These are phyloP conservation scores for Brachypterus glaber DNA, from an alignment of 2,888 invertebrate genomes.

Conservation along the genomic window DNA sequence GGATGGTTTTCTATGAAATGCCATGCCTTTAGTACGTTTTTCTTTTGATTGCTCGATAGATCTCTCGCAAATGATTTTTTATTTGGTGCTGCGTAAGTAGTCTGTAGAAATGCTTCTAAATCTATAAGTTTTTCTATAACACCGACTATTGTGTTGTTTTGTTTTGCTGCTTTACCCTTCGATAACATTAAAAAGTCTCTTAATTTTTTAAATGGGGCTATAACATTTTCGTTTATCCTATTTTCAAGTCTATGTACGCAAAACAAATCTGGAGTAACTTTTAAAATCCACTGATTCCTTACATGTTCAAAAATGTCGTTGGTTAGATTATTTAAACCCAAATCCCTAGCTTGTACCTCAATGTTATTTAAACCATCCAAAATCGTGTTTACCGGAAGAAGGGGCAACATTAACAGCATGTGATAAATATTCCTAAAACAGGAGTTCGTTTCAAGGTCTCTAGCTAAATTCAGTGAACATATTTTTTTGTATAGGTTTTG, in stretches of 20 bases:
- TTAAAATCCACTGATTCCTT: constrained; percentile 31
- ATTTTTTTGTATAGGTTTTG: constrained; percentile 38
- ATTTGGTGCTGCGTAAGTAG: constrained; percentile 26
- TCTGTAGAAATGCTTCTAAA: constrained; percentile 31
- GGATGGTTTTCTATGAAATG: constrained; percentile 36
- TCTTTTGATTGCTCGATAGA: constrained; percentile 35
- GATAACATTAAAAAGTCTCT: constrained; percentile 32
- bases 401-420: constrained; percentile 37
- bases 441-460: constrained; percentile 34
- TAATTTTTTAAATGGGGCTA: constrained; percentile 37
- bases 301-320: constrained; percentile 31
- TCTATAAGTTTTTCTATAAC: constrained; percentile 36
- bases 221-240: constrained; percentile 36
- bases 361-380: constrained; percentile 34
- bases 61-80: constrained; percentile 34
- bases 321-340: constrained; percentile 25
- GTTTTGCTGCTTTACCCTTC: constrained; percentile 29
- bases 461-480: constrained; percentile 31
- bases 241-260: constrained; percentile 37
- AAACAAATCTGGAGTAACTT: constrained; percentile 35
- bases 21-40: constrained; percentile 36
- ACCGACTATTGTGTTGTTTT: constrained; percentile 22
- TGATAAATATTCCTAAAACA: constrained; percentile 36
- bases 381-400: constrained; percentile 37
- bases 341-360: constrained; percentile 31